Evolutionary conservation across 23 tunicate species (phyloP).

Genomic region (Halocynthia aurantium): DNA sequence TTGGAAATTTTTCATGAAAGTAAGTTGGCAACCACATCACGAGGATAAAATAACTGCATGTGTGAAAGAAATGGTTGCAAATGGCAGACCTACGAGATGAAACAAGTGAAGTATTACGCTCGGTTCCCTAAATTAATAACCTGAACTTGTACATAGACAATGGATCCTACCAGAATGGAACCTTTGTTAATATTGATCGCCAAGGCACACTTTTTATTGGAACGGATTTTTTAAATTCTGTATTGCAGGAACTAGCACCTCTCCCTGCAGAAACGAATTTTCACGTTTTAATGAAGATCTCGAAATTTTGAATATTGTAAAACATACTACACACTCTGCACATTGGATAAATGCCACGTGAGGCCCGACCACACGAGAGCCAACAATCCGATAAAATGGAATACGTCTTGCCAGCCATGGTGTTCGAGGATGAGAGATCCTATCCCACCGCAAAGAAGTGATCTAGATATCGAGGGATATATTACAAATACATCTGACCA

Average conservation of each 20-base stretch:
- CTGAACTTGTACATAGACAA: neutral
- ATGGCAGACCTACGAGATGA: conserved; percentile 28
- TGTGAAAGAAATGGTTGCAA: conserved; percentile 36
- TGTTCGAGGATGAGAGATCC: conserved; percentile 66
- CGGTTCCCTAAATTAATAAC: too few relatives aligned
- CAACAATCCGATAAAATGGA: conserved; percentile 59
- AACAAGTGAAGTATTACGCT: too few relatives aligned
- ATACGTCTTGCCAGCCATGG: conserved; percentile 71
- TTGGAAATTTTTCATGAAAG: conserved; percentile 83
- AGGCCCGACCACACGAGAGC: conserved; percentile 35
- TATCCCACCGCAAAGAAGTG: conserved; percentile 78
- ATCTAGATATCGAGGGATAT: neutral
- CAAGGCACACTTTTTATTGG: conserved; percentile 47
- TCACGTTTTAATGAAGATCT: neutral
- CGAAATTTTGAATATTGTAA: neutral
- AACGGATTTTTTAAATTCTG: neutral
- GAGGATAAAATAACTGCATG: conserved; percentile 43
- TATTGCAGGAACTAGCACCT: neutral
- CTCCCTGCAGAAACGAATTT: neutral
- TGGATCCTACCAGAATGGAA: conserved; percentile 38
- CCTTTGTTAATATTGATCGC: conserved; percentile 44
- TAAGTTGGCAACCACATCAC: conserved; percentile 88
- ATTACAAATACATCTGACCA: too few relatives aligned
- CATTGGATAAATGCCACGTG: conserved; percentile 6
- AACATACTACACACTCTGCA: neutral